Evolutionary conservation across 2,113 vertebrate species (phyloP).

Genomic region (Sisor rabdophorus): DNA sequence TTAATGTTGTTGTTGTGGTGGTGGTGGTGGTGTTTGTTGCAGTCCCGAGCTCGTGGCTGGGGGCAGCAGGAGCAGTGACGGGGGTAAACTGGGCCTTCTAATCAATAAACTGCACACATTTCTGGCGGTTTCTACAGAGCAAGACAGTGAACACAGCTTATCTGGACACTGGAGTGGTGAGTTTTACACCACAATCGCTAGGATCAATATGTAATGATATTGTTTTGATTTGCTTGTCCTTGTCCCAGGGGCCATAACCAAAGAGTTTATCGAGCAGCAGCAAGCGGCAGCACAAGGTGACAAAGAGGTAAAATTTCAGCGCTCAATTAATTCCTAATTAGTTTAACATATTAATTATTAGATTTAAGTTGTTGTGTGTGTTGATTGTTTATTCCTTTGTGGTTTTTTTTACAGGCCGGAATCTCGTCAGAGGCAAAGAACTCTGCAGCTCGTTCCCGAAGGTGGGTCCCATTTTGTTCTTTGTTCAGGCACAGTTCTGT

Average conservation of each 20-base stretch:
- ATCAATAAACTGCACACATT: conserved; percentile 94
- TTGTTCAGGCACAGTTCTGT: neutral
- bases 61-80: conserved; percentile 55
- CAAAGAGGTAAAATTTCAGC: conserved; percentile 29
- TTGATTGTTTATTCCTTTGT: neutral
- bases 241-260: conserved; percentile 34
- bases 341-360: neutral
- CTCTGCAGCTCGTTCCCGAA: conserved; percentile 76
- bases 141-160: conserved; percentile 58
- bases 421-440: conserved; percentile 72
- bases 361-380: neutral
- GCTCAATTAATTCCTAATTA: neutral
- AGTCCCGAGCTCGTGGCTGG: conserved; percentile 35
- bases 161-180: conserved; percentile 58
- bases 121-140: conserved; percentile 82
- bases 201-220: too few species aligned
- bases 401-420: conserved; percentile 64
- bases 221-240: neutral
- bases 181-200: neutral
- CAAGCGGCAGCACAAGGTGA: conserved; percentile 8
- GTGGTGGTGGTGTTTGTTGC: too few species aligned
- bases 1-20: neutral
- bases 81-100: conserved; percentile 89
- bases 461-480: conserved; percentile 63
- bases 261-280: conserved; percentile 45